phyloP scores from a whole-genome alignment of 2,797 vertebrate genomes.

The Allenopithecus nigroviridis region DNA sequence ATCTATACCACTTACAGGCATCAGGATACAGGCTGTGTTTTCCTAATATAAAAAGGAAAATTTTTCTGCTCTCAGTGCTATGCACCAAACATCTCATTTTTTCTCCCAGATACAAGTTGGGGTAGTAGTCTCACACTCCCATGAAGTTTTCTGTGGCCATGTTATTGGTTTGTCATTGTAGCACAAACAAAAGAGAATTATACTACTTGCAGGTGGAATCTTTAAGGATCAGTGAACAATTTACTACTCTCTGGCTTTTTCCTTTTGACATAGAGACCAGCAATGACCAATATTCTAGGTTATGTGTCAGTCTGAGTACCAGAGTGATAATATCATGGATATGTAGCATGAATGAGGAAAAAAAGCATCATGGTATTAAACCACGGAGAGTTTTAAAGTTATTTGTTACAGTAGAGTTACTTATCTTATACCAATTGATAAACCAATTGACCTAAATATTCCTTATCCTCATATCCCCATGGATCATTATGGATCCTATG shows the following conservation, averaged over 20 bases:
- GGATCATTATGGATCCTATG: not conserved
- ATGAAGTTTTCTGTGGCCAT: not conserved
- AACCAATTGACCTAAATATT: not conserved
- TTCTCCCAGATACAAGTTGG: not conserved
- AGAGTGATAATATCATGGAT: not conserved
- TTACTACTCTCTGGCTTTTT: not conserved
- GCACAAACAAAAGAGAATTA: not conserved
- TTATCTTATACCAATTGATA: not conserved
- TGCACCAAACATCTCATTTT: not conserved
- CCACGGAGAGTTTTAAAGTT: not conserved
- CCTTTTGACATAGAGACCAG: not conserved
- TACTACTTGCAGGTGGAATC: not conserved
- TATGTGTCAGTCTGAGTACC: not conserved
- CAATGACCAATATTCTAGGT: not conserved
- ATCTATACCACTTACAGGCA: not conserved
- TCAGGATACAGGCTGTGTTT: not conserved
- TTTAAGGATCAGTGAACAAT: not conserved
- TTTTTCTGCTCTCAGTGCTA: not conserved
- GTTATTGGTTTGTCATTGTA: not conserved
- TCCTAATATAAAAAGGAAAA: not conserved
- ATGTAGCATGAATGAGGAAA: not conserved
- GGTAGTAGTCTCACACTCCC: fast-evolving
- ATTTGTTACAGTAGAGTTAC: not conserved
- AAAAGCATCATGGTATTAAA: not conserved
- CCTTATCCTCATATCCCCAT: not conserved